phyloP scores from a whole-genome alignment of 1,140 invertebrate genomes.

The Octopus bimaculoides region DNA sequence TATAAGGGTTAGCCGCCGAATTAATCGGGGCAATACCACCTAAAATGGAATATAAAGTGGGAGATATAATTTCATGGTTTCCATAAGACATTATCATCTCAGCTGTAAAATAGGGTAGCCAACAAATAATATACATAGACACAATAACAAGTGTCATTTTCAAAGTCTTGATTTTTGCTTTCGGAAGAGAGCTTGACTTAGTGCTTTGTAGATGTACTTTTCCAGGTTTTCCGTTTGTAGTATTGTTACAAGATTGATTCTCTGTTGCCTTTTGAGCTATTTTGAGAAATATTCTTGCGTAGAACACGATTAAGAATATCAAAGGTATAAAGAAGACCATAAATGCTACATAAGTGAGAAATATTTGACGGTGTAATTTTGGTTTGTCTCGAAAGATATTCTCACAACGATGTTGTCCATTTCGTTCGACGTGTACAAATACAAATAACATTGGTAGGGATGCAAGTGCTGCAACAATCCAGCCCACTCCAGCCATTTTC shows the following conservation, averaged over 20 bases:
- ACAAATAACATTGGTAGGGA: constrained; percentile 48
- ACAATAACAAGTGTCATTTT: constrained; percentile 58
- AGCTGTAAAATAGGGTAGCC: constrained; percentile 52
- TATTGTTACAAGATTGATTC: constrained; percentile 25
- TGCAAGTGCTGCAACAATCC: constrained; percentile 39
- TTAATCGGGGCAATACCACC: constrained; percentile 49
- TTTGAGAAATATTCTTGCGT: constrained; percentile 52
- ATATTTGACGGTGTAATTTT: constrained; percentile 41
- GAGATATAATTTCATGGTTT: constrained; percentile 34
- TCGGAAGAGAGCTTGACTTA: constrained; percentile 46
- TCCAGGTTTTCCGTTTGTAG: constrained; percentile 32
- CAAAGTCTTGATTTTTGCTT: constrained; percentile 56
- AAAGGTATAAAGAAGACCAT: constrained; percentile 50
- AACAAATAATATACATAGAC: constrained; percentile 47
- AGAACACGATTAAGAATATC: constrained; percentile 45
- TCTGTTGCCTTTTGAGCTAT: constrained; percentile 46
- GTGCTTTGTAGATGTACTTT: constrained; percentile 50
- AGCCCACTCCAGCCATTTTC: constrained; percentile 45
- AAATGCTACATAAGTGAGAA: constrained; percentile 46
- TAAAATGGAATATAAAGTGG: constrained; percentile 38
- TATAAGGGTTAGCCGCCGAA: constrained; percentile 52
- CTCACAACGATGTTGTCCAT: constrained; percentile 38
- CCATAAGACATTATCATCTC: constrained; percentile 55
- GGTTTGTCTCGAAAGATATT: constrained; percentile 45
- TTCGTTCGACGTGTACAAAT: constrained; percentile 31